A percentile compares a stretch with the other conserved stretches of the same genome.
Conservation (phyloP, 2,888 invertebrate species). For the Gari tellinella region DNA sequence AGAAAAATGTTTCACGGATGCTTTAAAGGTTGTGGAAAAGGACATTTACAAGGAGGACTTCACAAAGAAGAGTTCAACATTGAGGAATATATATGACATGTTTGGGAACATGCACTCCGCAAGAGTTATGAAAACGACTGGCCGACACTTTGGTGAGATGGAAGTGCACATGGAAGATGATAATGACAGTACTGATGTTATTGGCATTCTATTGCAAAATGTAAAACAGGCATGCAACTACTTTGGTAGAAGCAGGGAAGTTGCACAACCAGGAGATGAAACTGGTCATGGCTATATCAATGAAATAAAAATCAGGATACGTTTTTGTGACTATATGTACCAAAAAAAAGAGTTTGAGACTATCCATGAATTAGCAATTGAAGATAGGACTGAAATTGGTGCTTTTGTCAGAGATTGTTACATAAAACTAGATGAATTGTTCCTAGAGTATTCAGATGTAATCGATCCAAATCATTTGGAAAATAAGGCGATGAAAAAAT, state of each 20-base stretch:
- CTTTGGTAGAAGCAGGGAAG: slow-evolving; percentile 56
- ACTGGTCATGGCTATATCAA: slow-evolving; percentile 22
- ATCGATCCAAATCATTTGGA: slow-evolving; percentile 30
- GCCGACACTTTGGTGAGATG: slow-evolving; percentile 37
- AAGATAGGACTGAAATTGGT: not conserved
- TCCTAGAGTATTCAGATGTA: slow-evolving; percentile 15
- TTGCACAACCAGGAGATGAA: slow-evolving; percentile 50
- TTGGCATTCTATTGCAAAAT: slow-evolving; percentile 22
- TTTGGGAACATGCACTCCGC: slow-evolving; percentile 47
- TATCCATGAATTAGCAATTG: not conserved
- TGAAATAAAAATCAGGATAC: slow-evolving; percentile 27
- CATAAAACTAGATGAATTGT: slow-evolving; percentile 10
- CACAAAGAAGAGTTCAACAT: slow-evolving; percentile 35
- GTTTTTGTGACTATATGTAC: slow-evolving; percentile 14
- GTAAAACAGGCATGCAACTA: slow-evolving; percentile 56
- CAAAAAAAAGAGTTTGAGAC: not conserved
- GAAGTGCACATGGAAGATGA: slow-evolving; percentile 6
- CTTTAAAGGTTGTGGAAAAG: slow-evolving; percentile 40
- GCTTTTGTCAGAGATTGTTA: slow-evolving; percentile 11
- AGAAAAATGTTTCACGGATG: slow-evolving; percentile 41
- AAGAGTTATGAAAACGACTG: slow-evolving; percentile 46
- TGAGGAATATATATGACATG: slow-evolving; percentile 68
- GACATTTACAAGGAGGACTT: slow-evolving; percentile 26
- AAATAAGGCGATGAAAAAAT: not conserved
- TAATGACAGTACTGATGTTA: slow-evolving; percentile 16